Evolutionary conservation across 1,140 invertebrate species (phyloP).

Genomic region (Apis cerana): DNA sequence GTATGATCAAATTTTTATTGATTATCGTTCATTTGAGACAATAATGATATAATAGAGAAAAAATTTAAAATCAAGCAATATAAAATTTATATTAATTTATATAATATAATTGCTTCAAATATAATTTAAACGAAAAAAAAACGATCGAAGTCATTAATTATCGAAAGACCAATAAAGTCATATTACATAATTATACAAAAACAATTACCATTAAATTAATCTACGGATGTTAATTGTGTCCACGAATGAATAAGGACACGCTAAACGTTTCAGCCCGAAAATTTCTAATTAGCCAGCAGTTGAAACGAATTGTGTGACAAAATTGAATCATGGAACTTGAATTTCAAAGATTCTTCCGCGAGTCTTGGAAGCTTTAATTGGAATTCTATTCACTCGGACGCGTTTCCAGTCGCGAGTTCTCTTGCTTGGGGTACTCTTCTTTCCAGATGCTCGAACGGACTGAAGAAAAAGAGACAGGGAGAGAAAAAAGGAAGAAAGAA

Average conservation of each 20-base stretch:
- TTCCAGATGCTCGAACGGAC: background rate
- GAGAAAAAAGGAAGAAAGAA: background rate
- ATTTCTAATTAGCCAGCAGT: conserved; percentile 18
- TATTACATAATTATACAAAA: background rate
- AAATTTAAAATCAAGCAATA: no score
- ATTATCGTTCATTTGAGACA: no score
- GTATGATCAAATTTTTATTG: no score
- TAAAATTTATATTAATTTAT: no score
- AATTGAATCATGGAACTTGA: conserved; percentile 35
- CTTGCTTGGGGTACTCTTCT: conserved; percentile 35
- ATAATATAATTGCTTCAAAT: no score
- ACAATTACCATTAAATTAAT: background rate
- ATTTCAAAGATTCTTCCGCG: conserved; percentile 51
- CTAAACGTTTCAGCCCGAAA: background rate
- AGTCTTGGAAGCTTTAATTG: conserved; percentile 51
- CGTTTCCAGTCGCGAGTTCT: conserved; percentile 44
- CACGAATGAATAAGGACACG: background rate
- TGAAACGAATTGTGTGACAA: background rate
- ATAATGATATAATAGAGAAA: no score
- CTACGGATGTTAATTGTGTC: background rate
- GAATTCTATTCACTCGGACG: conserved; percentile 56
- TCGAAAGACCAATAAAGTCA: no score
- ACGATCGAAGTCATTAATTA: no score
- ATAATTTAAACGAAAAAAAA: no score
- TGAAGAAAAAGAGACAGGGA: conserved; percentile 8